A percentile compares a stretch with the other conserved stretches of the same genome.
These are phyloP conservation scores for Tenualosa thibaudeaui DNA, from an alignment of 2,797 vertebrate species.

Conservation along the genomic window DNA sequence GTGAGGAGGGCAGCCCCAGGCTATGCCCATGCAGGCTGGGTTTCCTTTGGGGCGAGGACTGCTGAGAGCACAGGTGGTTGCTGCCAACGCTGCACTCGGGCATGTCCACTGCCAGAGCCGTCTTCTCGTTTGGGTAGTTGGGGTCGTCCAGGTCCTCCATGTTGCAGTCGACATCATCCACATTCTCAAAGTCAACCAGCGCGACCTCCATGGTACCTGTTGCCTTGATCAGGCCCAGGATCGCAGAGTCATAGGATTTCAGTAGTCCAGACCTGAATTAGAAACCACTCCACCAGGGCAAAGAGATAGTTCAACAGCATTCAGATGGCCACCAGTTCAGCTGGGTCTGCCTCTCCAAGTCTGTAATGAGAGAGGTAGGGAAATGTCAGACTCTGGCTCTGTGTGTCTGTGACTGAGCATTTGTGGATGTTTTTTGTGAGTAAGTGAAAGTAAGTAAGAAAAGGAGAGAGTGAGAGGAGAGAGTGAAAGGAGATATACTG, in stretches of 20 bases:
- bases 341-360: neutral
- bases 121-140: conserved; percentile 73
- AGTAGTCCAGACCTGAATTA: neutral
- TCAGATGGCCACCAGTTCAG: conserved; percentile 14
- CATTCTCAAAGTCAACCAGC: conserved; percentile 85
- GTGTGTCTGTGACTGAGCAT: conserved; percentile 33
- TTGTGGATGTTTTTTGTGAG: neutral
- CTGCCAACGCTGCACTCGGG: conserved; percentile 51
- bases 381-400: conserved; percentile 3
- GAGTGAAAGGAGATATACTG: too few relatives aligned
- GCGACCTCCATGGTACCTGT: conserved; percentile 86
- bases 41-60: conserved; percentile 36
- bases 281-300: conserved; percentile 27
- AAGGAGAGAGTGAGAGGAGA: neutral
- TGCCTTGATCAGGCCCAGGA: conserved; percentile 55
- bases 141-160: conserved; percentile 77
- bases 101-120: conserved; percentile 66
- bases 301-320: conserved; percentile 28
- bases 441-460: neutral
- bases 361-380: conserved; percentile 43
- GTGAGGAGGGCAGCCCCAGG: conserved; percentile 59
- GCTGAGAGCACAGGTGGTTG: conserved; percentile 38
- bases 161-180: conserved; percentile 73
- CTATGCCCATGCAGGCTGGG: conserved; percentile 40
- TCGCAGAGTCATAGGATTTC: conserved; percentile 17